These are phyloP conservation scores for Sylvia atricapilla DNA, from an alignment of 2,113 vertebrate genomes.

Conservation along the genomic window DNA sequence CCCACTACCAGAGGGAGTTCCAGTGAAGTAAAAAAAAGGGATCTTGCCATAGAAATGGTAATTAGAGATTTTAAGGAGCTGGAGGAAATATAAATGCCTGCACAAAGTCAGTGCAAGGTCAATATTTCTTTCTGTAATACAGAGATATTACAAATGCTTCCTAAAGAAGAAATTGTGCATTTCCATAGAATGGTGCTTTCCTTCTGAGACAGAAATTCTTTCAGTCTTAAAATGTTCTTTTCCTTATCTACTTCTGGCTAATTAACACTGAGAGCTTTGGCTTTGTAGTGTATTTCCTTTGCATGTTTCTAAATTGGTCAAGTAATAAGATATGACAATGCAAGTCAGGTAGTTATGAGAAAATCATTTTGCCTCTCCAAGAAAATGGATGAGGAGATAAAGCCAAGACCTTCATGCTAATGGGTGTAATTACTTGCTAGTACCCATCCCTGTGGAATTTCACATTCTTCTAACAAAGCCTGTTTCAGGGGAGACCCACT, in stretches of 20 bases:
- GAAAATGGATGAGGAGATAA: not conserved
- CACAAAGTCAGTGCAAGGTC: not conserved
- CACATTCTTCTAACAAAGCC: not conserved
- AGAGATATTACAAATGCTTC: not conserved
- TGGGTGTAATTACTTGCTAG: not conserved
- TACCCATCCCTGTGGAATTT: not conserved
- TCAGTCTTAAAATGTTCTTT: not conserved
- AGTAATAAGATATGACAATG: slow-evolving; percentile 24
- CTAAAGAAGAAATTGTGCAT: not conserved
- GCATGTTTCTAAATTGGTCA: not conserved
- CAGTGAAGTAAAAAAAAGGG: not conserved
- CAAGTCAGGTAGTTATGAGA: not conserved
- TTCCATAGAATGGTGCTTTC: not conserved
- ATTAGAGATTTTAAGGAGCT: not conserved
- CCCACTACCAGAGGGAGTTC: not conserved
- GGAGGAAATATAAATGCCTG: not conserved
- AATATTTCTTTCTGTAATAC: not conserved
- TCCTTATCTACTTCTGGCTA: not conserved
- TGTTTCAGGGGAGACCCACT: not conserved
- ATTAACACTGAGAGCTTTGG: slow-evolving; percentile 17
- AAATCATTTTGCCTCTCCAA: not conserved
- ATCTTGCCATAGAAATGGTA: not conserved
- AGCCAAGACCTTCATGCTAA: not conserved
- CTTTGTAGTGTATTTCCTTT: slow-evolving; percentile 19
- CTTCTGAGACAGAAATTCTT: not conserved